These are phyloP conservation scores for Drosophila elegans DNA, from an alignment of 1,140 invertebrate species.

Conservation along the genomic window DNA sequence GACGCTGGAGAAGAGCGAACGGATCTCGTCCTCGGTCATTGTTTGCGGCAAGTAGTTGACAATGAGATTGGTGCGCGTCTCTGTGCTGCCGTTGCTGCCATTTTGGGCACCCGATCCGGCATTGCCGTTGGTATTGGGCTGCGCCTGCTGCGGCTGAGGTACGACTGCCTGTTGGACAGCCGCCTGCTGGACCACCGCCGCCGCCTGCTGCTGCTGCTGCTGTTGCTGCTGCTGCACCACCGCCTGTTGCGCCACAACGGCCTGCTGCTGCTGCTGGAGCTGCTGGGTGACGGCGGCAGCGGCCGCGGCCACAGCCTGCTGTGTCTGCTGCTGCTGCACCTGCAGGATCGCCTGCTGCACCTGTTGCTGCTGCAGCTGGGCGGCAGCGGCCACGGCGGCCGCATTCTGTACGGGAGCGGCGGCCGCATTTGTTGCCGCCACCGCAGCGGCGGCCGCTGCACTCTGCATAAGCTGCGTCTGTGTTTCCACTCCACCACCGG, in stretches of 20 bases:
- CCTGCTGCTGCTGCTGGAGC: slow-evolving; percentile 70
- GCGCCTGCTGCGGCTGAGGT: slow-evolving; percentile 75
- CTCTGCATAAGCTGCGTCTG: slow-evolving; percentile 86
- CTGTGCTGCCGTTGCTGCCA: slow-evolving; percentile 76
- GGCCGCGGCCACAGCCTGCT: slow-evolving; percentile 89
- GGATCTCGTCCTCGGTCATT: slow-evolving; percentile 96
- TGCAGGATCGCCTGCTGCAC: slow-evolving; percentile 83
- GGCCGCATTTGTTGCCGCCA: slow-evolving; percentile 87
- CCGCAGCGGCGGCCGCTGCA: slow-evolving; percentile 87
- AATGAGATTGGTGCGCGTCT: slow-evolving; percentile 91
- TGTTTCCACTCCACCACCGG: slow-evolving; percentile 86
- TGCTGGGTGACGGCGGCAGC: slow-evolving; percentile 80
- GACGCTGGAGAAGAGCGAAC: slow-evolving; percentile 93
- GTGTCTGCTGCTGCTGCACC: slow-evolving; percentile 84
- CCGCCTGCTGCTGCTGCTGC: slow-evolving; percentile 82
- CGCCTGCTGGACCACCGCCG: slow-evolving; percentile 68
- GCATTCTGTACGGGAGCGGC: slow-evolving; percentile 89
- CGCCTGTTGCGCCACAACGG: slow-evolving; percentile 52
- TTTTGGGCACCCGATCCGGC: slow-evolving; percentile 60
- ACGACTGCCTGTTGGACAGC: slow-evolving; percentile 64
- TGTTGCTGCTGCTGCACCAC: slow-evolving; percentile 34
- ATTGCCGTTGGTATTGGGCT: slow-evolving; percentile 72
- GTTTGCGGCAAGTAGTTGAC: slow-evolving; percentile 96
- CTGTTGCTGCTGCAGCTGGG: slow-evolving; percentile 87
- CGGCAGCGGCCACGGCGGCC: slow-evolving; percentile 87